phyloP scores from a whole-genome alignment of 2,797 vertebrate species.

The Diplodus sargus region DNA sequence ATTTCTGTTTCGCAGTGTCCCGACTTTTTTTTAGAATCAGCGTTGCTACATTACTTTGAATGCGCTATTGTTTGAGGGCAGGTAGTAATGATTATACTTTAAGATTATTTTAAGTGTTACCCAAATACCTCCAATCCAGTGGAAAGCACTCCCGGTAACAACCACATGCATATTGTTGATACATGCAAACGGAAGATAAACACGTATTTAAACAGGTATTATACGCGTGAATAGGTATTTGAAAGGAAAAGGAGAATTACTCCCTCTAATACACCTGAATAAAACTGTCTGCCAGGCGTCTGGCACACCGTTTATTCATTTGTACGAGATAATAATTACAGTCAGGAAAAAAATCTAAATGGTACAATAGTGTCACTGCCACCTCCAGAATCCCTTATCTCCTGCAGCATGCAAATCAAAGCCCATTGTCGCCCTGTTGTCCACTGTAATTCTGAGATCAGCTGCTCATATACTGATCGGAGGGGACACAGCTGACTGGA shows the following conservation, averaged over 20 bases:
- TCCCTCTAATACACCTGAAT: not conserved
- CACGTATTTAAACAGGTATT: not conserved
- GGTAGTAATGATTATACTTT: not conserved
- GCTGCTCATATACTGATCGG: slow-evolving; percentile 50
- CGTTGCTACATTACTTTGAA: not conserved
- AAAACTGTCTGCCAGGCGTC: not conserved
- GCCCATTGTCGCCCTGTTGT: slow-evolving; percentile 28
- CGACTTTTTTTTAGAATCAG: not conserved
- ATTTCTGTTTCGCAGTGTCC: no score
- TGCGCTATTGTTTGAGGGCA: not conserved
- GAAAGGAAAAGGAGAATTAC: not conserved
- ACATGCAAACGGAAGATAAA: not conserved
- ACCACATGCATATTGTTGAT: not conserved
- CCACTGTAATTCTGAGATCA: slow-evolving; percentile 28
- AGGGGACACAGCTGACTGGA: slow-evolving; percentile 54
- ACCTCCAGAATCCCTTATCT: slow-evolving; percentile 41
- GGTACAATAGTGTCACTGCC: slow-evolving; percentile 1
- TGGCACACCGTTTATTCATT: not conserved
- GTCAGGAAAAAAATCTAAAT: not conserved
- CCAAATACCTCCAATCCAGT: not conserved
- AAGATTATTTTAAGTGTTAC: not conserved
- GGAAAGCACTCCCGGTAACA: not conserved
- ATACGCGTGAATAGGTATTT: not conserved
- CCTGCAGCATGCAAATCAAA: slow-evolving; percentile 31
- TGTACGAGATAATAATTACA: slow-evolving; percentile 13